A percentile compares a stretch with the other conserved stretches of the same genome.
phyloP scores from a whole-genome alignment of 2,888 invertebrate species.

The Venusia cambrica region DNA sequence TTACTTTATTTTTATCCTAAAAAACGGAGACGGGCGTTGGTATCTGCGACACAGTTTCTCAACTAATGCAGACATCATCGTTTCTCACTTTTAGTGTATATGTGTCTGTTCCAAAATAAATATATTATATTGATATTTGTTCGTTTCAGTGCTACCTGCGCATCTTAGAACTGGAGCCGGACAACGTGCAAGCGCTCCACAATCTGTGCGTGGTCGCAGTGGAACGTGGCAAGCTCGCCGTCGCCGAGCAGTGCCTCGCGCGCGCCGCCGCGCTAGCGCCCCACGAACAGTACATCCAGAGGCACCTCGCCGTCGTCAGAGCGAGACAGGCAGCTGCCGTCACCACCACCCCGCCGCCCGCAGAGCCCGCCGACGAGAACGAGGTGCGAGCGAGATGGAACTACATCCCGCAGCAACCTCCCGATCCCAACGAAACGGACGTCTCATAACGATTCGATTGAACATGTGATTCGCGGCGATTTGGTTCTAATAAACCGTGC shows the following conservation, averaged over 20 bases:
- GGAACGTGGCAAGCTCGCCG: slow-evolving; percentile 91
- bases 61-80: too few species aligned
- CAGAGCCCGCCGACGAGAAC: slow-evolving; percentile 35
- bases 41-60: too few species aligned
- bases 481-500: too few species aligned
- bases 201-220: slow-evolving; percentile 98
- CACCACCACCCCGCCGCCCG: slow-evolving; percentile 30
- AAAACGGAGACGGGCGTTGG: too few species aligned
- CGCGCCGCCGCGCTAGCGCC: slow-evolving; percentile 92
- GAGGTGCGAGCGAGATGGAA: slow-evolving; percentile 75
- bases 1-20: too few species aligned
- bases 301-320: slow-evolving; percentile 94
- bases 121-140: background rate
- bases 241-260: slow-evolving; percentile 92
- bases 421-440: slow-evolving; percentile 68
- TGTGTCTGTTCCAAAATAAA: too few species aligned
- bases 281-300: slow-evolving; percentile 93
- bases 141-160: slow-evolving; percentile 89
- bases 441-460: slow-evolving; percentile 50
- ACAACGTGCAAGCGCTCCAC: slow-evolving; percentile 96
- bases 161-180: slow-evolving; percentile 92
- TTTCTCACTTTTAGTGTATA: too few species aligned
- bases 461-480: slow-evolving; percentile 10
- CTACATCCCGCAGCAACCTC: slow-evolving; percentile 75
- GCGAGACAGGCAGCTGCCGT: slow-evolving; percentile 69